Evolutionary conservation across 2,113 vertebrate species (phyloP), one percentile per base, ranked within the genome.

Genomic region (Heterochromis multidens): DNA sequence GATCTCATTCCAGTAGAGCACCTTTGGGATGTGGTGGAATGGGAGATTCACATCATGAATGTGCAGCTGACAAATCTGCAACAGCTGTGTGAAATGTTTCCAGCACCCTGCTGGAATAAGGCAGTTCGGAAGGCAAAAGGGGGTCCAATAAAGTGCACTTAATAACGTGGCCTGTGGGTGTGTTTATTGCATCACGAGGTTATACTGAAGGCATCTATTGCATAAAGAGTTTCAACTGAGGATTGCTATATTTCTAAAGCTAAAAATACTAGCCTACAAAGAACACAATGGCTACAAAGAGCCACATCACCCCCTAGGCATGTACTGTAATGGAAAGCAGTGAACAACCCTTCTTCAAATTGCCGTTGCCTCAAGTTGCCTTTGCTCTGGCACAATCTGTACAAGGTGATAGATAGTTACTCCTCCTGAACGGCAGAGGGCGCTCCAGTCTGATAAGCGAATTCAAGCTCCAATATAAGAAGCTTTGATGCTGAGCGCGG

Each of bases 351-450:
- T 27, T 70, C 65, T 70, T 19, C 40, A 49, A 46, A 40, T 70
- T 70, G 23, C 40, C 46, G 65, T 70, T 27, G 23, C 63, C 37
- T 46, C 63, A 29, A 49, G 5, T 12, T 70, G 40, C 10, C 2
- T 37, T 37, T 37, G 8, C 17, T 49, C 27, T 49, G 40, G 40
- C 40, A 70, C 40, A 3, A 49, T 49, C 43, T 52, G 17, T 31
- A 52, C 46, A 14, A 52, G 46, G 27, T 52, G 67, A 13, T 31
- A 52, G 21, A 31, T 74, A 74, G 23, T 37, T 81, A 13, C 19
- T 78, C 82, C 23, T 57, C 90, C 91, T 1, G 0, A 4, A 14
- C 92, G 31, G 63, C 17, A 79, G 86, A 3, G 10, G 88, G 85
- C 87, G 88, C 65, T 82, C 29, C 11, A 4, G 12, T 1, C 1